A percentile compares a stretch with the other conserved stretches of the same genome.
Conservation (phyloP, 37 sponge, comb jelly and placozoan species). For the Aplysina aerophoba region DNA sequence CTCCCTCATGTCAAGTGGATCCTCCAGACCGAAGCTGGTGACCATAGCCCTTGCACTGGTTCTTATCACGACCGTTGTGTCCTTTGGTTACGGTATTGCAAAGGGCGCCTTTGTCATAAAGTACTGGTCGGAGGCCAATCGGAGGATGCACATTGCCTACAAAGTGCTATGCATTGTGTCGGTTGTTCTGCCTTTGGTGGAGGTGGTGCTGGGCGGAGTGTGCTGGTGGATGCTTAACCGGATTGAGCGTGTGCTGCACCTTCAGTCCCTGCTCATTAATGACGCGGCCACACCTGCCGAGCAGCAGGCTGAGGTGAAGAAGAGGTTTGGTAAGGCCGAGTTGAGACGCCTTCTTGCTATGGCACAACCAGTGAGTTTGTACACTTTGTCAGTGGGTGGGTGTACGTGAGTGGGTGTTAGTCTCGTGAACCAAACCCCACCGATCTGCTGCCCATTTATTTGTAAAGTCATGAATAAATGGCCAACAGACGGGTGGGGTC, state of each 20-base stretch:
- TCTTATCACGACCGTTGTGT: constrained; percentile 6
- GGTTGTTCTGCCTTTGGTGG: constrained; percentile 51
- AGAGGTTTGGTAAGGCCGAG: constrained; percentile 28
- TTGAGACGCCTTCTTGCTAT: constrained; percentile 52
- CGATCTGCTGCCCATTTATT: too few species aligned
- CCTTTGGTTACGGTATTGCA: constrained; percentile 51
- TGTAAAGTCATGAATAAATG: too few species aligned
- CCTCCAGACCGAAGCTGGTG: background rate
- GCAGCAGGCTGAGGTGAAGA: constrained; percentile 20
- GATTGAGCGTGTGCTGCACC: constrained; percentile 21
- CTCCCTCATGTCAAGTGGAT: background rate
- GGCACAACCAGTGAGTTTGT: constrained; percentile 61
- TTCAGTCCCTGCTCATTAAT: constrained; percentile 42
- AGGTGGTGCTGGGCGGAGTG: constrained; percentile 36
- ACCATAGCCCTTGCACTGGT: constrained; percentile 28
- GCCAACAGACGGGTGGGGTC: too few species aligned
- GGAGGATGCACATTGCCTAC: constrained; percentile 61
- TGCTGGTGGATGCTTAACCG: constrained; percentile 43
- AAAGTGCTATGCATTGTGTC: constrained; percentile 50
- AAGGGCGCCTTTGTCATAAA: constrained; percentile 55
- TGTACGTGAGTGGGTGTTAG: constrained; percentile 5
- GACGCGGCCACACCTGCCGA: constrained; percentile 6
- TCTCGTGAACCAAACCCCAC: background rate
- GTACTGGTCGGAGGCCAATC: background rate
- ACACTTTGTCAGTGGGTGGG: background rate